phyloP scores from a whole-genome alignment of 2,888 invertebrate species.

The Andrena praecox region DNA sequence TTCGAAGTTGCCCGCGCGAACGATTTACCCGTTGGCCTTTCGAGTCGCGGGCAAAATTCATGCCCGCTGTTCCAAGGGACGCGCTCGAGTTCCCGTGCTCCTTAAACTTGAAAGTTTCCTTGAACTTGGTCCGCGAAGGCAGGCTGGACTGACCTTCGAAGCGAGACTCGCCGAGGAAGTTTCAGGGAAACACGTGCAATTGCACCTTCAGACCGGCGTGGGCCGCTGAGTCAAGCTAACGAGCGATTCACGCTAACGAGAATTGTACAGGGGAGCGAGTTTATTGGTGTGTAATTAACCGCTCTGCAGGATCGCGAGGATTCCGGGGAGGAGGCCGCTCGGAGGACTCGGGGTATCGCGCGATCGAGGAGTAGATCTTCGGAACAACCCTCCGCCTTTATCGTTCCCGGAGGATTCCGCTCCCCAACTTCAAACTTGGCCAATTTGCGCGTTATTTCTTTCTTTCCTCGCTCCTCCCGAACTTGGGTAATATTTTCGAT shows the following conservation, averaged over 20 bases:
- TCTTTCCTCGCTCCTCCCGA: neutral
- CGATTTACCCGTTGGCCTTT: too few species aligned
- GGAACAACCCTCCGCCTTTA: conserved; percentile 16
- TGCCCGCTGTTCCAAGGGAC: too few species aligned
- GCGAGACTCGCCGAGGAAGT: too few species aligned
- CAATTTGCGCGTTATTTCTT: neutral
- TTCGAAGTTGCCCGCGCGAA: too few species aligned
- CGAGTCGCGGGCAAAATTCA: too few species aligned
- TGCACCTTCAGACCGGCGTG: neutral
- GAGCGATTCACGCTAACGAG: conserved; percentile 37
- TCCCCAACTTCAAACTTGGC: conserved; percentile 6
- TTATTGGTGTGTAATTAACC: conserved; percentile 43
- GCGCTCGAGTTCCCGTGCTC: too few species aligned
- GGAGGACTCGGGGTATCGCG: conserved; percentile 2
- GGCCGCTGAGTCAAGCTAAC: conserved; percentile 13
- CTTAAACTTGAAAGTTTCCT: too few species aligned
- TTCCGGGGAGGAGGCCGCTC: neutral
- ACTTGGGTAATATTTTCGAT: conserved; percentile 5
- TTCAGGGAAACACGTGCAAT: neutral
- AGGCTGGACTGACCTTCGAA: too few species aligned
- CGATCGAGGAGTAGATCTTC: conserved; percentile 1
- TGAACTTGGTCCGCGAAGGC: too few species aligned
- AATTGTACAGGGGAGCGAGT: neutral
- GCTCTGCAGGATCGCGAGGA: neutral
- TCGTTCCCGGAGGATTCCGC: conserved; percentile 10